Base-by-base conservation (phyloP, 1,140 invertebrate genomes). In the Drosophila pruinosa region DNA sequence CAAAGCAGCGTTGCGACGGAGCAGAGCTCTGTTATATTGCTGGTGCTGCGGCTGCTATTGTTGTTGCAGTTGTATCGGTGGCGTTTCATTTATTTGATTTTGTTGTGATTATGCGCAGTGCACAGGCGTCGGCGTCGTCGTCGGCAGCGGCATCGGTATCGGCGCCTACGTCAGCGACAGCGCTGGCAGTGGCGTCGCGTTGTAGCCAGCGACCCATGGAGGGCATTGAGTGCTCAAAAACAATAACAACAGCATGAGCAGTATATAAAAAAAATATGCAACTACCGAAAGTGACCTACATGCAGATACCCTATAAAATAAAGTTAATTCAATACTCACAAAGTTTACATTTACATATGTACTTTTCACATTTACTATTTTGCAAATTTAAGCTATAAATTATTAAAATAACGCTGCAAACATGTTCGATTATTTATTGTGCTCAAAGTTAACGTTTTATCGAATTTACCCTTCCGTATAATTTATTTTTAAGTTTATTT, bases 61-160 rank as follows among this genome's bases (percentile, higher is more conserved):
- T 31, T 52, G 38, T 6, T 47, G 39, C 31, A 68, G 52, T 19
- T 65, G 68, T 70, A 58, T 65, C 41, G 38, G 71, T 74, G 75
- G 17, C 47, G 59, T 74, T 76, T 75, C 70, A 71, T 81, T 86
- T 86, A 64, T 88, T 86, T 86, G 81, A 88, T 88, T 86, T 86
- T 88, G 81, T 81, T 88, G 82, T 86, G 81, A 86, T 88, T 86
- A 81, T 86, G 81, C 81, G 81, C 81, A 81, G 65, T 81, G 80
- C 68, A 59, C 71, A 47, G 64, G 53, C 81, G 34, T 45, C 73
- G 31, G 52, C 53, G 63, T 41, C 57, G 54, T 26, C 58, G 39
- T 26, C 56, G 39, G 15, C 47, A 58, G 15, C 53, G 43, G 48
- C 79, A 53, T 31, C 69, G 31, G 41, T 43, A 43, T 17, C 65